phyloP scores from a whole-genome alignment of 2,113 vertebrate genomes.

The Eulemur macaco region DNA sequence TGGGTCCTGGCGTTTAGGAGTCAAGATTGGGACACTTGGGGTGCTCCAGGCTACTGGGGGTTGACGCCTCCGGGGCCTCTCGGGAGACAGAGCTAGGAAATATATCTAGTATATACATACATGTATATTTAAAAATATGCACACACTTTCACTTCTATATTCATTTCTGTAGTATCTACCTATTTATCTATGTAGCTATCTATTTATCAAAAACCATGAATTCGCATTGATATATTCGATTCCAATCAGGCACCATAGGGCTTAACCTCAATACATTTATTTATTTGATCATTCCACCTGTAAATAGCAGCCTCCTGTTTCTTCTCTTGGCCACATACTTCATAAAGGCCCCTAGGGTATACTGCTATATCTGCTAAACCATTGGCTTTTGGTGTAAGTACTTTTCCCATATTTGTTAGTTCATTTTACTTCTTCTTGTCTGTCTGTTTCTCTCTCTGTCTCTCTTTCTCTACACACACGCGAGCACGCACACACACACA shows the following conservation, averaged over 20 bases:
- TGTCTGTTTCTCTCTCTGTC: neutral
- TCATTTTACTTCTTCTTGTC: neutral
- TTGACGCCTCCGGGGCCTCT: neutral
- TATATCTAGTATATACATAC: neutral
- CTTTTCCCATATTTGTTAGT: neutral
- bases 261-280: neutral
- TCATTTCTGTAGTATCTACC: neutral
- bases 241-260: rapidly evolving
- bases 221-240: neutral
- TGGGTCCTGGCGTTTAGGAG: neutral
- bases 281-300: neutral
- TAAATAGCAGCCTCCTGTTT: neutral
- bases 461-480: neutral
- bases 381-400: neutral
- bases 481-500: neutral
- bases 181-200: no score
- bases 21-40: neutral
- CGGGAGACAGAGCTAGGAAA: neutral
- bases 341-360: neutral
- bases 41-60: neutral
- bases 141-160: neutral
- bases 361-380: neutral
- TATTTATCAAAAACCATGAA: neutral
- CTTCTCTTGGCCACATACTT: neutral
- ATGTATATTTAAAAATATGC: neutral